phyloP scores from a whole-genome alignment of 2,113 vertebrate genomes.

The Muntiacus muntjak region DNA sequence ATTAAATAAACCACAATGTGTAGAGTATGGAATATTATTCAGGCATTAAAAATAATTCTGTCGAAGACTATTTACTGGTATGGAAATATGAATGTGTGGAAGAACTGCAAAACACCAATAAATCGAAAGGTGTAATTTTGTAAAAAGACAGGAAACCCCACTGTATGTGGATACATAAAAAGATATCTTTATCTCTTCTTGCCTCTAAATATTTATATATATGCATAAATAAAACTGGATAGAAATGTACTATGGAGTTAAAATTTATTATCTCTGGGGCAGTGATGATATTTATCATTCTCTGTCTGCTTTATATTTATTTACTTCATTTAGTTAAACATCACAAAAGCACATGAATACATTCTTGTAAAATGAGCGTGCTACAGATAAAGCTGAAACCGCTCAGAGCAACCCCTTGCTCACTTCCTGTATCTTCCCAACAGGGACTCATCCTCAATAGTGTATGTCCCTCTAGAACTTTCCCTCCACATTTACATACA shows the following conservation, averaged over 20 bases:
- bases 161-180: not conserved
- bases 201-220: not conserved
- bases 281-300: not conserved
- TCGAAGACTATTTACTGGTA: not conserved
- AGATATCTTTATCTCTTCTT: not conserved
- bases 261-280: not conserved
- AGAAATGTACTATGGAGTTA: not conserved
- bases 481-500: not conserved
- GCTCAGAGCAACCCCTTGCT: not conserved
- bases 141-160: not conserved
- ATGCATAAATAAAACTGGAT: not conserved
- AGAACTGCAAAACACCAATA: not conserved
- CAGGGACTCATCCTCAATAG: not conserved
- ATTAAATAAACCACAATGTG: not conserved
- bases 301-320: not conserved
- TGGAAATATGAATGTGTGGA: not conserved
- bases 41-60: not conserved
- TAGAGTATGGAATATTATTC: not conserved
- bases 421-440: not conserved
- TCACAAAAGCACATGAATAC: not conserved
- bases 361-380: not conserved
- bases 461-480: not conserved
- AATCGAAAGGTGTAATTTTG: not conserved
- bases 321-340: not conserved
- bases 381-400: not conserved